Evolutionary conservation across 2,113 vertebrate species (phyloP).

Genomic region (Sebastes schlegelii): DNA sequence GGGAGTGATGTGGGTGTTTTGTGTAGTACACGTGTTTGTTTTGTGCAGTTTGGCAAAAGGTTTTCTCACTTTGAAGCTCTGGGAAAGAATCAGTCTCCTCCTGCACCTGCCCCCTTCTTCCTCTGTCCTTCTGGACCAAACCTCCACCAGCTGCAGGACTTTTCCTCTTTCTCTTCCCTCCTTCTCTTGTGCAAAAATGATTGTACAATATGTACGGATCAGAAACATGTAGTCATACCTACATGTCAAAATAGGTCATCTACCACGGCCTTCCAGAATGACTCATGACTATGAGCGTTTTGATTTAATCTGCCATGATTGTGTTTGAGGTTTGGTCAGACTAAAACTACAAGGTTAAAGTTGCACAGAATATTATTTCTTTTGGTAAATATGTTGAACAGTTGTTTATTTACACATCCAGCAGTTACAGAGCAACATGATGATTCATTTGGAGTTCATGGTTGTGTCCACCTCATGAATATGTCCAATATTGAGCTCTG

Average conservation of each 20-base stretch:
- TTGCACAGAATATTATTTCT: not conserved
- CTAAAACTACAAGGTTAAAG: slow-evolving; percentile 15
- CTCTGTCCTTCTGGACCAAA: slow-evolving; percentile 11
- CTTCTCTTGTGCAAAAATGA: slow-evolving; percentile 1
- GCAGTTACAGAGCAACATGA: not conserved
- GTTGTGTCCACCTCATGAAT: not conserved
- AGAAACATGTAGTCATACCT: slow-evolving; percentile 13
- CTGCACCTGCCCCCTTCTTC: slow-evolving; percentile 64
- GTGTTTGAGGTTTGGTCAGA: slow-evolving; percentile 27
- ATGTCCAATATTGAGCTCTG: not conserved
- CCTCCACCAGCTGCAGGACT: not conserved
- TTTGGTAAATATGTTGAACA: not conserved
- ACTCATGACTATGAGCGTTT: slow-evolving; percentile 23
- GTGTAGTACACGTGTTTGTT: slow-evolving; percentile 44
- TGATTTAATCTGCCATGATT: not conserved
- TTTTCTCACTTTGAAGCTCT: slow-evolving; percentile 71
- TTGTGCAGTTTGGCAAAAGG: slow-evolving; percentile 49
- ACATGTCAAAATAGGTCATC: slow-evolving; percentile 42
- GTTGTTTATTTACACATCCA: not conserved
- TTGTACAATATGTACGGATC: slow-evolving; percentile 2
- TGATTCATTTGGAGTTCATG: not conserved
- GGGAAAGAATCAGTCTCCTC: slow-evolving; percentile 62
- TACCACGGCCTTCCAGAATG: slow-evolving; percentile 13
- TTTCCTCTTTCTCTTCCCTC: slow-evolving; percentile 27
- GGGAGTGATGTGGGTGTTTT: slow-evolving; percentile 61